Conservation (phyloP, 1,140 invertebrate genomes). For the Battus philenor region DNA sequence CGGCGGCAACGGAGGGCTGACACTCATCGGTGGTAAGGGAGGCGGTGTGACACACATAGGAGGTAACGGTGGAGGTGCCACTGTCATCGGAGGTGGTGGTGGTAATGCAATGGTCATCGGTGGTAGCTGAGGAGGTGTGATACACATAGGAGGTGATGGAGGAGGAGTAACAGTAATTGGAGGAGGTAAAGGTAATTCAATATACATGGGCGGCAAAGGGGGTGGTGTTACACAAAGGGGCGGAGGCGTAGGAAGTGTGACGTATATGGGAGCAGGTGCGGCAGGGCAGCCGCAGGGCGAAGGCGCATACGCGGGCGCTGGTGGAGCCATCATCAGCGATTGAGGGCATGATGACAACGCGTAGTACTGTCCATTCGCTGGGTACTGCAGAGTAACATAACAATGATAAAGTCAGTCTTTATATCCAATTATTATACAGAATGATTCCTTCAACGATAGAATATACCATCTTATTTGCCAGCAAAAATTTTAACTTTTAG, state of each 20-base stretch:
- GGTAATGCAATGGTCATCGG: slow-evolving; percentile 41
- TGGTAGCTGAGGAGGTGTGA: slow-evolving; percentile 41
- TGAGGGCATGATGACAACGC: slow-evolving; percentile 31
- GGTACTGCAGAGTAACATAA: slow-evolving; percentile 31
- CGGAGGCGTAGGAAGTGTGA: slow-evolving; percentile 26
- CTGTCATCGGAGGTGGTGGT: slow-evolving; percentile 42
- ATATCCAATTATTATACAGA: not conserved
- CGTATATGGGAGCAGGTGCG: slow-evolving; percentile 35
- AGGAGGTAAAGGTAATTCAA: slow-evolving; percentile 40
- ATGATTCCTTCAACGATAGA: not conserved
- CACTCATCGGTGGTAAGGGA: slow-evolving; percentile 37
- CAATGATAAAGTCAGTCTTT: not conserved
- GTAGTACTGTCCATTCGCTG: slow-evolving; percentile 47
- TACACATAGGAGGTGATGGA: slow-evolving; percentile 37
- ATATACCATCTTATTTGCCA: not conserved
- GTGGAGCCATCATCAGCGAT: slow-evolving; percentile 17
- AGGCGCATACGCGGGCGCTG: slow-evolving; percentile 15
- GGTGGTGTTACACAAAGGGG: slow-evolving; percentile 41
- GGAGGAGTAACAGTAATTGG: slow-evolving; percentile 46
- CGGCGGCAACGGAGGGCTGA: slow-evolving; percentile 43
- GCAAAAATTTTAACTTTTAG: not conserved
- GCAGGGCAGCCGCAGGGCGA: slow-evolving; percentile 19
- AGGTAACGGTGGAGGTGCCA: slow-evolving; percentile 44
- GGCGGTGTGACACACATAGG: slow-evolving; percentile 51
- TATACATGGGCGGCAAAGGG: slow-evolving; percentile 37